A percentile compares a stretch with the other conserved stretches of the same genome.
Conservation (phyloP, 2,113 vertebrate species). For the Clarias macrocephalus region DNA sequence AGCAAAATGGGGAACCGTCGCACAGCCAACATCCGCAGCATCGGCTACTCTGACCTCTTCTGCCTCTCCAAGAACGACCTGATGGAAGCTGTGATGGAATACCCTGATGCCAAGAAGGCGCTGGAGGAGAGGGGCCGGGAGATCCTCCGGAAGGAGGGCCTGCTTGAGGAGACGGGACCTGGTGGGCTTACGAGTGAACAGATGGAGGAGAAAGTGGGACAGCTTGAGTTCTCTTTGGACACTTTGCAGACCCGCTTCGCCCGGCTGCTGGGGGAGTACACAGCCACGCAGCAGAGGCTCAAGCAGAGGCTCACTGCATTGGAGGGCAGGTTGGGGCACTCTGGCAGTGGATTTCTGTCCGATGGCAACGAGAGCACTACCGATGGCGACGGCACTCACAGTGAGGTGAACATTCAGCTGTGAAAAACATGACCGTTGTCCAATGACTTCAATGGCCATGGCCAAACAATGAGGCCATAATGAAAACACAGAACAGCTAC, state of each 20-base stretch:
- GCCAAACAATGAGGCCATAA: background rate
- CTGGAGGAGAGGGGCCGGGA: slow-evolving; percentile 91
- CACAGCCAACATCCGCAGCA: slow-evolving; percentile 90
- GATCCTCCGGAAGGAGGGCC: slow-evolving; percentile 93
- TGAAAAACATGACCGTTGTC: slow-evolving; percentile 51
- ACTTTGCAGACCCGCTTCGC: slow-evolving; percentile 80
- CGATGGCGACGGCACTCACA: slow-evolving; percentile 63
- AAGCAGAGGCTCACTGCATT: slow-evolving; percentile 84
- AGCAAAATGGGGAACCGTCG: slow-evolving; percentile 97
- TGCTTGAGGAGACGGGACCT: slow-evolving; percentile 84
- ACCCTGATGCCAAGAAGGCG: slow-evolving; percentile 88
- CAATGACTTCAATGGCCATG: background rate
- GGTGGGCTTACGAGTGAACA: slow-evolving; percentile 71
- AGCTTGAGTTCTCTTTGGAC: slow-evolving; percentile 82
- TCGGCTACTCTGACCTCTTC: slow-evolving; percentile 96
- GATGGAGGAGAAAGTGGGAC: slow-evolving; percentile 83
- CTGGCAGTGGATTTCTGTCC: slow-evolving; percentile 80
- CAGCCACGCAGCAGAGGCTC: slow-evolving; percentile 80
- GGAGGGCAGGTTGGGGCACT: slow-evolving; percentile 73
- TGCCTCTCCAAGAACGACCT: slow-evolving; percentile 95
- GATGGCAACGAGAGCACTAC: slow-evolving; percentile 72
- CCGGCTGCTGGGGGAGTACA: slow-evolving; percentile 83
- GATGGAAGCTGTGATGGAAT: slow-evolving; percentile 92
- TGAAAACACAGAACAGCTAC: background rate
- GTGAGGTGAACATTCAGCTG: slow-evolving; percentile 71